Evolutionary conservation across 2,113 vertebrate species (phyloP), one percentile per base, ranked within the genome.

Genomic region (Hypomesus transpacificus): DNA sequence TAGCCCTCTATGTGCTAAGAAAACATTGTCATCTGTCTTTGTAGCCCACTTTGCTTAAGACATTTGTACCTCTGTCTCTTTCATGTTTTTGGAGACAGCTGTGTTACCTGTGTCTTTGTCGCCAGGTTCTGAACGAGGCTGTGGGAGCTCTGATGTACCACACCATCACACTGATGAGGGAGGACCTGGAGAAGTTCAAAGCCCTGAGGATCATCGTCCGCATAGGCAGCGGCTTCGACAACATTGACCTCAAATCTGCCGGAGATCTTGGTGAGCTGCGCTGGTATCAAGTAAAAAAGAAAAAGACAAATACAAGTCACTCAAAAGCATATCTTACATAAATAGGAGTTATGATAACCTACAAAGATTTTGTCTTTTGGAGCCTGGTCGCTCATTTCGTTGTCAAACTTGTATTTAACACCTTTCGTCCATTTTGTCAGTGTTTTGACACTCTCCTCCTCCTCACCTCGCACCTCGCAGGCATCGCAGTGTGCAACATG

Each of bases 121-220:
- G 11, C 5, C 85, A 99, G 97, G 97, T 99, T 86, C 92, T 99
- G 90, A 98, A 98, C 51, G 97, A 99, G 89, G 97, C 97, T 0
- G 97, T 99, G 77, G 97, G 96, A 24, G 97, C 97, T 1, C 90
- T 99, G 80, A 99, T 99, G 97, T 99, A 99, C 87, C 97, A 99
- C 89, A 99, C 97, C 75, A 98, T 99, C 90, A 98, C 97, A 22
- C 92, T 99, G 84, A 98, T 96, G 82, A 89, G 95, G 76, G 97
- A 99, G 89, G 97, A 99, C 82, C 88, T 99, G 91, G 97, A 98
- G 86, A 99, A 99, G 89, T 99, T 99, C 85, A 99, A 99, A 92
- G 97, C 94, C 50, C 95, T 99, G 67, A 93, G 97, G 68, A 96
- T 99, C 85, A 99, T 99, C 2, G 96, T 98, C 56, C 94, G 97